phyloP scores from a whole-genome alignment of 2,888 invertebrate species.

The Hipparchia semele region DNA sequence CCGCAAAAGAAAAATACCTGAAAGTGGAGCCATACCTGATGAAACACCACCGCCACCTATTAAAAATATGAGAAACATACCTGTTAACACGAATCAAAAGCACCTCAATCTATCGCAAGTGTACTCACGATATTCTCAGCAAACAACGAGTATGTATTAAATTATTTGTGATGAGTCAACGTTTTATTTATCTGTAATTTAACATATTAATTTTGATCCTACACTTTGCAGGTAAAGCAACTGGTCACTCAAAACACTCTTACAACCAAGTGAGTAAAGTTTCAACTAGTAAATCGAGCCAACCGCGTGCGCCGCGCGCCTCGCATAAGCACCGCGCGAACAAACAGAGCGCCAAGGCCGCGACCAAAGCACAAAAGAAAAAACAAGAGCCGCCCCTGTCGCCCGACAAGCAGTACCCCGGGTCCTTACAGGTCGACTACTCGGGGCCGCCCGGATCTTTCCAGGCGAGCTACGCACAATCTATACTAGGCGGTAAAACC shows the following conservation, averaged over 20 bases:
- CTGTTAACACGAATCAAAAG: conserved; percentile 72
- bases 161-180: not conserved
- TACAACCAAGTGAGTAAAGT: conserved; percentile 82
- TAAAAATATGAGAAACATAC: conserved; percentile 75
- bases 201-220: not conserved
- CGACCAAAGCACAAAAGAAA: conserved; percentile 63
- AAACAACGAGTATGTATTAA: conserved; percentile 63
- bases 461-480: conserved; percentile 77
- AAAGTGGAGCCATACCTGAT: conserved; percentile 60
- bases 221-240: conserved; percentile 68
- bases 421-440: conserved; percentile 63
- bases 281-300: conserved; percentile 77
- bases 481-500: conserved; percentile 65
- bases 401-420: conserved; percentile 60
- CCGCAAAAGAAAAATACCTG: conserved; percentile 74
- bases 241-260: conserved; percentile 77
- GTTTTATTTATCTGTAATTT: not conserved
- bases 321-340: conserved; percentile 63
- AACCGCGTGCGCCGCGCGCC: conserved; percentile 57
- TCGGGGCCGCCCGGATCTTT: conserved; percentile 71
- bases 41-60: conserved; percentile 58
- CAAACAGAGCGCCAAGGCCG: conserved; percentile 46
- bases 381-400: conserved; percentile 58
- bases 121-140: conserved; percentile 78
- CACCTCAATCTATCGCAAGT: conserved; percentile 77